Conservation (phyloP, 35 echinoderm and acorn worm genomes). For the Lytechinus pictus region DNA sequence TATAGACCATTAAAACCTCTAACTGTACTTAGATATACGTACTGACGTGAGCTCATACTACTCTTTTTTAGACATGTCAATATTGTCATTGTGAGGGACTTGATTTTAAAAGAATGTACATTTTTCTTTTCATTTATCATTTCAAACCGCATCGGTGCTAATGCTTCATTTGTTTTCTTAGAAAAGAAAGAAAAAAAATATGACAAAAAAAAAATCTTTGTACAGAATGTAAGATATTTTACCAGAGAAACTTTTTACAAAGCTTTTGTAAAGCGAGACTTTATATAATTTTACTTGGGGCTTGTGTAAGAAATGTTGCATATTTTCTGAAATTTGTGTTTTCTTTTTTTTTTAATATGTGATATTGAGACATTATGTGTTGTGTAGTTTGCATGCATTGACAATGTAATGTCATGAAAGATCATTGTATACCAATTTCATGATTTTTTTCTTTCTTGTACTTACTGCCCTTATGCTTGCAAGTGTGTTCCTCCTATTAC, state of each 20-base stretch:
- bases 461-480: background rate
- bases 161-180: constrained; percentile 44
- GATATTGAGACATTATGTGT: background rate
- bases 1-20: background rate
- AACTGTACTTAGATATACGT: background rate
- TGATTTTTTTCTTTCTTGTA: background rate
- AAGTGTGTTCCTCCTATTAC: background rate
- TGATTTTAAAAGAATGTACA: constrained; percentile 14
- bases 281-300: constrained; percentile 44
- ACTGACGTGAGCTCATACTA: background rate
- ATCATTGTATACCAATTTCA: background rate
- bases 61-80: background rate
- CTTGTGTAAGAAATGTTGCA: constrained; percentile 23
- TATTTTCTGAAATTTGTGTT: constrained; percentile 43
- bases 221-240: constrained; percentile 39
- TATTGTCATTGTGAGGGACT: background rate
- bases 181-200: background rate
- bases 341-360: background rate
- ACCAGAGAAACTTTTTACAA: constrained; percentile 49
- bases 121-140: background rate
- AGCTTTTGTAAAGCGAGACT: constrained; percentile 42
- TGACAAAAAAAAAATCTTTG: constrained; percentile 3
- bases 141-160: constrained; percentile 47
- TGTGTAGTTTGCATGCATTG: constrained; percentile 44
- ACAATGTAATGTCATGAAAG: background rate